phyloP scores from a whole-genome alignment of 2,888 invertebrate genomes.

The Terebella lapidaria region DNA sequence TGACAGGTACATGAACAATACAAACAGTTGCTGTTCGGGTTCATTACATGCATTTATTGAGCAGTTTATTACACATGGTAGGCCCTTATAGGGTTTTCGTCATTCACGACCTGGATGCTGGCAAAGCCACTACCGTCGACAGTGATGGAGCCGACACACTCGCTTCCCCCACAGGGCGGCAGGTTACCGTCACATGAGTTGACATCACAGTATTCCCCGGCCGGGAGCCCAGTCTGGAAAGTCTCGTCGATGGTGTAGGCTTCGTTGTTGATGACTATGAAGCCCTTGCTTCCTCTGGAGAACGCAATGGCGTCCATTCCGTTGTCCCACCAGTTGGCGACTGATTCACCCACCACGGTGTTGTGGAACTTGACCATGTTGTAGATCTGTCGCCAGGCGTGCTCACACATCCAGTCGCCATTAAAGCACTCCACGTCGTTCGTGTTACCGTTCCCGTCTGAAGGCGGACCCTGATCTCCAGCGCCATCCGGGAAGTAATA shows the following conservation, averaged over 20 bases:
- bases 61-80: background rate
- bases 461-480: constrained; percentile 26
- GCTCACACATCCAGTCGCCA: constrained; percentile 48
- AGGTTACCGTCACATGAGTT: constrained; percentile 33
- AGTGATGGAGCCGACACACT: constrained; percentile 48
- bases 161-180: constrained; percentile 15
- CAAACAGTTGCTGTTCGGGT: too few species aligned
- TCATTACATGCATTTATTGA: too few species aligned
- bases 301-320: constrained; percentile 42
- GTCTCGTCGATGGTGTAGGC: constrained; percentile 33
- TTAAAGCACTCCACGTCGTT: constrained; percentile 33
- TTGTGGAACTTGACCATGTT: constrained; percentile 49
- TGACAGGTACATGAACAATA: too few species aligned
- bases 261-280: constrained; percentile 45
- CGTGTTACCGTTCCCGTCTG: constrained; percentile 31
- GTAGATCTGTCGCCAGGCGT: constrained; percentile 42
- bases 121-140: constrained; percentile 64
- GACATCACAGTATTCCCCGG: constrained; percentile 48
- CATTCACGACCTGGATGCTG: constrained; percentile 57
- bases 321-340: constrained; percentile 36
- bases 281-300: constrained; percentile 42
- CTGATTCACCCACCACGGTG: constrained; percentile 33
- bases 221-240: constrained; percentile 44
- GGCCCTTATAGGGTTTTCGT: constrained; percentile 41
- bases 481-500: constrained; percentile 16